Percentiles rank a stretch among this genome's conserved stretches.
Evolutionary conservation across 2,888 invertebrate species (phyloP).

Genomic region (Diloba caeruleocephala): DNA sequence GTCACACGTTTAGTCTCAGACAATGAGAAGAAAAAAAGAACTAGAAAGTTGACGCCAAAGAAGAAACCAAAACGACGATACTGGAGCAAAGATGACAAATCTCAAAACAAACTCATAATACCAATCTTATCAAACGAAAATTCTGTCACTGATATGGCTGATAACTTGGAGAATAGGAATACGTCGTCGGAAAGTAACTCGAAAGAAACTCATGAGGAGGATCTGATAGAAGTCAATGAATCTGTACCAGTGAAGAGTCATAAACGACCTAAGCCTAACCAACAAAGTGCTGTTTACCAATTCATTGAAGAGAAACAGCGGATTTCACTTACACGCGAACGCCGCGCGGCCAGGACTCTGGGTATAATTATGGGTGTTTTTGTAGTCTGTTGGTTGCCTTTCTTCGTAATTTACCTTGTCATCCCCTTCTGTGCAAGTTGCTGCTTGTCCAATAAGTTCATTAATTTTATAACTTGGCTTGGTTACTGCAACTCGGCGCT

Average conservation of each 20-base stretch:
- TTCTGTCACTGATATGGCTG: constrained; percentile 80
- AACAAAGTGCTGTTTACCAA: constrained; percentile 92
- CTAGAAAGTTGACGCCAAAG: constrained; percentile 77
- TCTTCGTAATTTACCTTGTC: constrained; percentile 98
- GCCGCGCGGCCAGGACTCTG: constrained; percentile 97
- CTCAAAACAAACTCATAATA: constrained; percentile 83
- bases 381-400: constrained; percentile 99
- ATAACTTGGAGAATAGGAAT: constrained; percentile 77
- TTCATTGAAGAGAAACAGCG: constrained; percentile 97
- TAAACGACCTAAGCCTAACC: constrained; percentile 70
- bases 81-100: constrained; percentile 86
- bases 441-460: constrained; percentile 93
- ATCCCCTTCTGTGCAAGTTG: constrained; percentile 95
- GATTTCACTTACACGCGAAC: constrained; percentile 97
- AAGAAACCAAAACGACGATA: constrained; percentile 88
- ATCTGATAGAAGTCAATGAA: constrained; percentile 73
- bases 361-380: constrained; percentile 99
- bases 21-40: constrained; percentile 78
- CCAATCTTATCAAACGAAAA: constrained; percentile 84
- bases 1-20: constrained; percentile 73
- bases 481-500: constrained; percentile 97
- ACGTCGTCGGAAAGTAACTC: constrained; percentile 86
- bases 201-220: constrained; percentile 82
- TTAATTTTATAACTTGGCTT: constrained; percentile 97
- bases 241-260: constrained; percentile 66